Percentiles rank a stretch among this genome's conserved stretches.
phyloP scores from a whole-genome alignment of 2,797 vertebrate genomes.

The Sciurus vulgaris region DNA sequence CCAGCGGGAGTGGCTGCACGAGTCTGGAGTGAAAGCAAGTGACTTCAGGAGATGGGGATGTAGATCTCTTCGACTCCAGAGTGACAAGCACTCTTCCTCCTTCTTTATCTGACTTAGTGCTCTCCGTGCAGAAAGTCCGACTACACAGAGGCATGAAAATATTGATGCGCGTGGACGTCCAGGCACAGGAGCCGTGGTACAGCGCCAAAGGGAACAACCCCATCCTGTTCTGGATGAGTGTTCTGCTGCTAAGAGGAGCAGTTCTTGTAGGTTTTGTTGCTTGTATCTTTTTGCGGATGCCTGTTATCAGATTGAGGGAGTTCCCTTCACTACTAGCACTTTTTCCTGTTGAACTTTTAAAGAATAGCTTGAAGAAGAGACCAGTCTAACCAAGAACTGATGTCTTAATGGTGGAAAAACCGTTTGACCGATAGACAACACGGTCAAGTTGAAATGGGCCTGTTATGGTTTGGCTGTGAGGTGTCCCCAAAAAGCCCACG shows the following conservation, averaged over 20 bases:
- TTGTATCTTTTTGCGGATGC: background rate
- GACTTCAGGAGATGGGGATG: too few relatives aligned
- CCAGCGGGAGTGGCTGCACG: background rate
- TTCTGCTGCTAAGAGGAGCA: too few relatives aligned
- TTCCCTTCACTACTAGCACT: background rate
- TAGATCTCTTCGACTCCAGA: background rate
- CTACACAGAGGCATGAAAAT: too few relatives aligned
- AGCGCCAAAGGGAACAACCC: background rate
- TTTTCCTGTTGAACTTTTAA: background rate
- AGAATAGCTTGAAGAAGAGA: background rate
- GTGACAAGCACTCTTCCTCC: too few relatives aligned
- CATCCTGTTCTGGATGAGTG: background rate
- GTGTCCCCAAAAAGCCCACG: too few relatives aligned
- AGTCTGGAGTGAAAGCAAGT: background rate
- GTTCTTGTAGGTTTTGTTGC: background rate
- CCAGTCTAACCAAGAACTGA: background rate
- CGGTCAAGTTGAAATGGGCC: background rate
- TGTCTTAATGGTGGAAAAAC: background rate
- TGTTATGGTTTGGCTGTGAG: too few relatives aligned
- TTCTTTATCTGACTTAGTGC: background rate
- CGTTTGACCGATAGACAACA: background rate
- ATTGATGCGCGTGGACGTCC: too few relatives aligned
- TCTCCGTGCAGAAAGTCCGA: background rate
- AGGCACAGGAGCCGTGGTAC: background rate
- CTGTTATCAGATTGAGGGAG: background rate